These are phyloP conservation scores for Polydesmus complanatus DNA, from an alignment of 2,888 invertebrate species.

Conservation along the genomic window DNA sequence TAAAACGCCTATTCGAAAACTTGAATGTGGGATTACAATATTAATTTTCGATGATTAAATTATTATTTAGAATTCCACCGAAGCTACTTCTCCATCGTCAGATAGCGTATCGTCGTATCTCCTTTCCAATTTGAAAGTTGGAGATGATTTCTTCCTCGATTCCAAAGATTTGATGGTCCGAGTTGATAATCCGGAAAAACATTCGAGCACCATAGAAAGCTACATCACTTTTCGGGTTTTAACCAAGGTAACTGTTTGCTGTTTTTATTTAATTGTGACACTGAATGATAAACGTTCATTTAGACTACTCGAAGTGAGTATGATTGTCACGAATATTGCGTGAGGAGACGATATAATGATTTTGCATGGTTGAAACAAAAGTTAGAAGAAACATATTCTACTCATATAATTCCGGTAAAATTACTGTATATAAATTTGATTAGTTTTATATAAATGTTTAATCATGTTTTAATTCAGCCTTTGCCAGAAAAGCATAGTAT, in stretches of 20 bases:
- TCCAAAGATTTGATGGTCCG: constrained; percentile 44
- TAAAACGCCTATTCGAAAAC: too few species aligned
- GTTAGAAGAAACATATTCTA: constrained; percentile 48
- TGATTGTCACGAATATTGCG: constrained; percentile 47
- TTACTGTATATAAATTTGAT: neutral
- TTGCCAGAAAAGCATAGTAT: constrained; percentile 55
- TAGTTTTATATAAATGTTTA: neutral
- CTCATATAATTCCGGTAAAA: constrained; percentile 52
- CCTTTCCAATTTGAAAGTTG: constrained; percentile 5
- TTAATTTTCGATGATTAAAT: too few species aligned
- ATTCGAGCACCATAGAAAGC: constrained; percentile 53
- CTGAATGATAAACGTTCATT: constrained; percentile 1
- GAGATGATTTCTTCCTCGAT: constrained; percentile 15
- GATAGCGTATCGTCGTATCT: constrained; percentile 14
- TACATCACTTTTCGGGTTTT: constrained; percentile 54
- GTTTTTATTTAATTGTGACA: constrained; percentile 3
- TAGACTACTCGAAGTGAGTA: constrained; percentile 48
- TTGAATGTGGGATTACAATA: too few species aligned
- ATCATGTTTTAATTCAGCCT: constrained; percentile 38
- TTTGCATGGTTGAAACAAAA: constrained; percentile 54
- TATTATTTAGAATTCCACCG: neutral
- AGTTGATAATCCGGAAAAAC: constrained; percentile 59
- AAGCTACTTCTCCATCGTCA: constrained; percentile 13
- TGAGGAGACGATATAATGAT: constrained; percentile 54
- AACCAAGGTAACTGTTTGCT: constrained; percentile 50